Evolutionary conservation across 2,888 invertebrate genomes (phyloP), one percentile per base, ranked within the genome.

Genomic region (Nomada fabriciana): DNA sequence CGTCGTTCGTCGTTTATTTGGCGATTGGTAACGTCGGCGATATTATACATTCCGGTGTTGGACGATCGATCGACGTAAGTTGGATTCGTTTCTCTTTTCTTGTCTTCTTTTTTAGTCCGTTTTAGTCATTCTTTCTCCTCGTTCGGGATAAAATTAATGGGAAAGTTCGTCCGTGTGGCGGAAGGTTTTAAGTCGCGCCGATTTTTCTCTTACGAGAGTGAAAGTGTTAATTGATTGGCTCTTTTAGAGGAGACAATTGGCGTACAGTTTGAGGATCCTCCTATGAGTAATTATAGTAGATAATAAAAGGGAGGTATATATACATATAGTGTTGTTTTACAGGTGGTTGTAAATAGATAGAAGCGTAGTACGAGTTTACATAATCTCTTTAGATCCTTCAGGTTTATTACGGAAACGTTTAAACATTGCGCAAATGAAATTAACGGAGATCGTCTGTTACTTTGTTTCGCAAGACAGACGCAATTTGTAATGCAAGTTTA

Each of bases 131-230:
- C 9, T 9, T 25, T 25, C 55, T 7, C 10, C 11, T 50, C 5
- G 1, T 73, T 57, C 29, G 43, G 18, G 2, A 18, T 18, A 9
- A 23, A 65, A 50, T 11, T 23, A 23, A 43, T 57, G n/a, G 57
- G 73, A 57, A 67, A 67, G 73, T 57, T 65, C 7, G 55, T 73
- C 18, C 18, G 15, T 25, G 43, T 43, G 2, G 10, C 60, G 18
- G 50, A 71, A 71, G 53, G 43, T n/a, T 29, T 0, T 36, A 15
- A 13, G 9, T 65, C 10, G 13, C 18, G 15, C 11, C 29, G n/a
- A 25, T 64, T 73, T 29, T 4, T 65, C 29, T 7, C 18, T 60
- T 11, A 36, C 11, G 18, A 4, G 13, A 73, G 73, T 73, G 73
- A 73, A 67, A 73, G 73, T 67, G 47, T 47, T 18, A 13, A 67